A percentile compares a stretch with the other conserved stretches of the same genome.
These are phyloP conservation scores for Chromobotia macracanthus DNA, from an alignment of 2,797 vertebrate species.

Conservation along the genomic window DNA sequence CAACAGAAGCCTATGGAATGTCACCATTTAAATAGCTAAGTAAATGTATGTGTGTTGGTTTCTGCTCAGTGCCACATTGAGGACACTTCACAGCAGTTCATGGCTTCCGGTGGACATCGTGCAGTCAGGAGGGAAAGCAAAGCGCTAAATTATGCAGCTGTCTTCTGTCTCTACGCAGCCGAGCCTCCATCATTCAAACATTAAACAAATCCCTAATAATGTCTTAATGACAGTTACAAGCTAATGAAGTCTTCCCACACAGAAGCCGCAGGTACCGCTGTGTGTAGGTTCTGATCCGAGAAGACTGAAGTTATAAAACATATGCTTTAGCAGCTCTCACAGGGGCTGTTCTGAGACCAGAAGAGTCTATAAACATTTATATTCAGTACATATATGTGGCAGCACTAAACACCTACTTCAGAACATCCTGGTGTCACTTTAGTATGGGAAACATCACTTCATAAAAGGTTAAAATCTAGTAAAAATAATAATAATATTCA, in stretches of 20 bases:
- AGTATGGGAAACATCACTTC: no score
- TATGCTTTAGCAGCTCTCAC: background rate
- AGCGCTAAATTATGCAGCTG: conserved; percentile 1
- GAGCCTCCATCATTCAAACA: background rate
- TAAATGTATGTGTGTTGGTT: no score
- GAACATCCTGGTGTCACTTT: no score
- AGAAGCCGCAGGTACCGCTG: background rate
- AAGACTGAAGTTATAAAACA: background rate
- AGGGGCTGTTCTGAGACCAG: background rate
- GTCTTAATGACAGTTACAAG: conserved; percentile 1
- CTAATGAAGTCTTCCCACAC: conserved; percentile 3
- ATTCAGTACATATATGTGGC: no score
- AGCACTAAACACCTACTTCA: no score
- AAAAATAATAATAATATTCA: no score
- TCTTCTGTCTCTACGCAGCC: background rate
- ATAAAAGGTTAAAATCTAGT: no score
- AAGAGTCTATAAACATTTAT: no score
- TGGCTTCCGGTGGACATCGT: background rate
- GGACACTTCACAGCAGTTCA: background rate
- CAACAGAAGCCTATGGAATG: no score
- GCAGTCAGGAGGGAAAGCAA: background rate
- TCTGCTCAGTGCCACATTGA: no score
- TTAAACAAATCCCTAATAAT: conserved; percentile 5
- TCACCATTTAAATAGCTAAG: no score
- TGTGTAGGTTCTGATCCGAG: background rate